Conservation (phyloP, 2,888 invertebrate species). For the Hirtodrosophila confusa region DNA sequence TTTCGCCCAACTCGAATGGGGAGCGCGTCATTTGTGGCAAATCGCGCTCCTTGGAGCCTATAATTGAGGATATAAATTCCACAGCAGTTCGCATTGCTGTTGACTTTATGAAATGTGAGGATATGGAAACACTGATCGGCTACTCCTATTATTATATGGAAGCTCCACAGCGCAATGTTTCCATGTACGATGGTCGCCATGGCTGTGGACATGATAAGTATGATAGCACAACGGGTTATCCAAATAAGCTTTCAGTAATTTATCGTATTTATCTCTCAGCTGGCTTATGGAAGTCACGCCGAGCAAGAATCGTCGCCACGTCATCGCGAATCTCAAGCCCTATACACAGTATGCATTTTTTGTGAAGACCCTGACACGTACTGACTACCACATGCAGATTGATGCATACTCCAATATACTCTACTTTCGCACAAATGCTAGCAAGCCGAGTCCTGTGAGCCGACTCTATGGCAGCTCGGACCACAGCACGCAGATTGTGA, state of each 20-base stretch:
- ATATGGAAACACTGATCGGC: slow-evolving; percentile 92
- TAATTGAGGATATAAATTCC: slow-evolving; percentile 81
- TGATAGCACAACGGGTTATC: not conserved
- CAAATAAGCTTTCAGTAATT: too few species aligned
- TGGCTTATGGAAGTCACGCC: slow-evolving; percentile 87
- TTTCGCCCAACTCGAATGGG: slow-evolving; percentile 90
- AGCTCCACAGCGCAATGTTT: slow-evolving; percentile 90
- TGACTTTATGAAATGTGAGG: slow-evolving; percentile 88
- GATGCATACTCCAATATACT: slow-evolving; percentile 93
- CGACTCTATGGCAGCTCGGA: slow-evolving; percentile 73
- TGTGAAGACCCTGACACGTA: slow-evolving; percentile 94
- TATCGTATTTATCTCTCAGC: slow-evolving; percentile 81
- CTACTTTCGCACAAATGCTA: slow-evolving; percentile 90
- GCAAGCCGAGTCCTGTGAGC: slow-evolving; percentile 76
- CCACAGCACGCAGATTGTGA: slow-evolving; percentile 77
- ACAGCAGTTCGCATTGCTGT: slow-evolving; percentile 86
- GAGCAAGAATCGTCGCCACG: slow-evolving; percentile 85
- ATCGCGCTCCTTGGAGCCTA: slow-evolving; percentile 70
- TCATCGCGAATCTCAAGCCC: slow-evolving; percentile 90
- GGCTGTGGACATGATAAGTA: slow-evolving; percentile 93
- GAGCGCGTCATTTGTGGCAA: slow-evolving; percentile 92
- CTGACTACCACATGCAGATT: slow-evolving; percentile 87
- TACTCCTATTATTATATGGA: slow-evolving; percentile 94
- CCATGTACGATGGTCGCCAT: slow-evolving; percentile 94
- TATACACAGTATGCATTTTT: slow-evolving; percentile 97